These are phyloP conservation scores for Atherinosoma microstoma DNA, from an alignment of 2,797 vertebrate genomes.

Conservation along the genomic window DNA sequence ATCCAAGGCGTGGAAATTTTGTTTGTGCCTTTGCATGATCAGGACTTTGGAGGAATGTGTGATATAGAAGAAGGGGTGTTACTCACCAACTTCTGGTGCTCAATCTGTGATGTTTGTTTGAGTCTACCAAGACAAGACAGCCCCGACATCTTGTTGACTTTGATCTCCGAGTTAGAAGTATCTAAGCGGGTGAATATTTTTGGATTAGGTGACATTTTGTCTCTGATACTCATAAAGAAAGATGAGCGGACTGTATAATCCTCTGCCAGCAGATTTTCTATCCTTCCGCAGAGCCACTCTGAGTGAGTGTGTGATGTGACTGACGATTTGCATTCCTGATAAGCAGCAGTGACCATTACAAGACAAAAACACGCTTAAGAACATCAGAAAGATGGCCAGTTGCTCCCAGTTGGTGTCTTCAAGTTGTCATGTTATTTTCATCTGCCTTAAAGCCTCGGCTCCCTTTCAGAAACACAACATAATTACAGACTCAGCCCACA, in stretches of 20 bases:
- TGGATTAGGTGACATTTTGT: constrained; percentile 10
- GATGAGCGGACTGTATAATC: background rate
- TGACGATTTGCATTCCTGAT: constrained; percentile 38
- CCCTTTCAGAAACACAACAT: constrained; percentile 43
- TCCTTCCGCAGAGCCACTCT: background rate
- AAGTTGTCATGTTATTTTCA: constrained; percentile 47
- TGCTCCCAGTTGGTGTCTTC: constrained; percentile 42
- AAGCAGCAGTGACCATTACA: constrained; percentile 32
- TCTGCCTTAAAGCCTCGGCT: constrained; percentile 27
- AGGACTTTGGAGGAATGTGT: background rate
- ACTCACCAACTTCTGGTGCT: constrained; percentile 20
- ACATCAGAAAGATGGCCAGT: constrained; percentile 26
- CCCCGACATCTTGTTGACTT: constrained; percentile 39
- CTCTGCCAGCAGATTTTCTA: constrained; percentile 16
- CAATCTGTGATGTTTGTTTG: background rate
- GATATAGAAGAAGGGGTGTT: background rate
- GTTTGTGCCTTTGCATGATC: background rate
- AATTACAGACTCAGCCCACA: constrained; percentile 29
- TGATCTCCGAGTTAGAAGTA: constrained; percentile 20
- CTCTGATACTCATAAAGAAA: constrained; percentile 23
- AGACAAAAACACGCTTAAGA: constrained; percentile 40
- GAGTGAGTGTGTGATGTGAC: constrained; percentile 1
- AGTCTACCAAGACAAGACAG: constrained; percentile 11
- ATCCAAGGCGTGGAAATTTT: background rate
- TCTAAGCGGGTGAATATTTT: constrained; percentile 32